Conservation (phyloP, 2,113 vertebrate genomes). For the Lepus europaeus region DNA sequence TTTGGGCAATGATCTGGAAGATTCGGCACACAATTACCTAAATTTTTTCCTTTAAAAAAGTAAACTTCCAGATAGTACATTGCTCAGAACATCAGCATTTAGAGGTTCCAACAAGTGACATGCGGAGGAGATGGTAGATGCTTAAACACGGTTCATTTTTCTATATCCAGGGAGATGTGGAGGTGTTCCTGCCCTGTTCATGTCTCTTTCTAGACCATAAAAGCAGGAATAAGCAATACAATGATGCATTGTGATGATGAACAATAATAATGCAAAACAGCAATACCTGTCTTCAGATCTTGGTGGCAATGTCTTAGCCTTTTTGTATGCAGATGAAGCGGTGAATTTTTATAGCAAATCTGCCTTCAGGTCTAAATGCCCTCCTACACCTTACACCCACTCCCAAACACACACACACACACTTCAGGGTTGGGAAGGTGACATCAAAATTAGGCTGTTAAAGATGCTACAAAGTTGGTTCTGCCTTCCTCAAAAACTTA, state of each 20-base stretch:
- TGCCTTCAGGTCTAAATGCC: slow-evolving; percentile 39
- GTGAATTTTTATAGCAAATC: slow-evolving; percentile 60
- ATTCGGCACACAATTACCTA: neutral
- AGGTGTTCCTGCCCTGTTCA: slow-evolving; percentile 60
- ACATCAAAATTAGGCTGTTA: slow-evolving; percentile 62
- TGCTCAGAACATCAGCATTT: slow-evolving; percentile 57
- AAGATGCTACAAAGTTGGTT: slow-evolving; percentile 38
- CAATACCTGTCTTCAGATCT: slow-evolving; percentile 13
- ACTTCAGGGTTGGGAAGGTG: neutral
- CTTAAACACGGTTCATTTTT: slow-evolving; percentile 46
- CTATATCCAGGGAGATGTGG: slow-evolving; percentile 49
- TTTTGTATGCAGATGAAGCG: slow-evolving; percentile 65
- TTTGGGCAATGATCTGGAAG: neutral
- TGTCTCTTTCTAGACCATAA: slow-evolving; percentile 52
- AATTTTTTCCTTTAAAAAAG: slow-evolving; percentile 11
- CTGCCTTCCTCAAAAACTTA: neutral
- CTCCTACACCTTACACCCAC: slow-evolving; percentile 24
- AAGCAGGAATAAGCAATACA: slow-evolving; percentile 63
- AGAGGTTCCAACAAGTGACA: slow-evolving; percentile 57
- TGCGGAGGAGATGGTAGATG: slow-evolving; percentile 8
- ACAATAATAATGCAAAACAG: slow-evolving; percentile 63
- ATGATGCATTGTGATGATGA: slow-evolving; percentile 56
- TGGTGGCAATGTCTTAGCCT: neutral
- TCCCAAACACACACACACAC: slow-evolving; percentile 31
- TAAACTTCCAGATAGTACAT: slow-evolving; percentile 44